Conservation (phyloP, 2,797 vertebrate species). For the Pseudochromis fuscus region DNA sequence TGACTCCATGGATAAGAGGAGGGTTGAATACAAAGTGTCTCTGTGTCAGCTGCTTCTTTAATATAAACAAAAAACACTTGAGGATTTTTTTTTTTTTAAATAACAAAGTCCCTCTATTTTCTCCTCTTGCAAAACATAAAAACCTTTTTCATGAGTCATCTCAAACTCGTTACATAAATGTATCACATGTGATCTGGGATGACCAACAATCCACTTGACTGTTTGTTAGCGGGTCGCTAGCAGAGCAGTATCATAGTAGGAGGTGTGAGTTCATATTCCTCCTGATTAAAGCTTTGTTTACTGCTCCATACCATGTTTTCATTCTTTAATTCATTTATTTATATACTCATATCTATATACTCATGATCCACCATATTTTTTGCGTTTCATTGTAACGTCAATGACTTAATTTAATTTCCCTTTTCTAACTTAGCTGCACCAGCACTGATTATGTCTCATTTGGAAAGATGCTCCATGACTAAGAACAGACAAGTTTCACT, state of each 20-base stretch:
- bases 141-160: background rate
- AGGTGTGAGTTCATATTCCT: no score
- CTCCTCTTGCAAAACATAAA: no score
- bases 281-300: background rate
- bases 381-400: background rate
- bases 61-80: background rate
- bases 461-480: background rate
- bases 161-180: background rate
- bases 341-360: no score
- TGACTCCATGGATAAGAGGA: no score
- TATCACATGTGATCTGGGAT: background rate
- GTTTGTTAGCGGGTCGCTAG: background rate
- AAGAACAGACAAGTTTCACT: background rate
- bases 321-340: background rate
- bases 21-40: constrained; percentile 6
- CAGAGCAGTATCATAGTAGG: no score
- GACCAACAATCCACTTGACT: background rate
- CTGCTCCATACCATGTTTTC: background rate
- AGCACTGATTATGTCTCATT: background rate
- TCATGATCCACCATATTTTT: background rate
- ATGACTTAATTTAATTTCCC: background rate
- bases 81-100: no score
- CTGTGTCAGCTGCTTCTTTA: background rate
- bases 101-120: no score
- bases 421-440: background rate